Conservation (phyloP, 2,797 vertebrate genomes). For the Parauchenoglanis ngamensis region DNA sequence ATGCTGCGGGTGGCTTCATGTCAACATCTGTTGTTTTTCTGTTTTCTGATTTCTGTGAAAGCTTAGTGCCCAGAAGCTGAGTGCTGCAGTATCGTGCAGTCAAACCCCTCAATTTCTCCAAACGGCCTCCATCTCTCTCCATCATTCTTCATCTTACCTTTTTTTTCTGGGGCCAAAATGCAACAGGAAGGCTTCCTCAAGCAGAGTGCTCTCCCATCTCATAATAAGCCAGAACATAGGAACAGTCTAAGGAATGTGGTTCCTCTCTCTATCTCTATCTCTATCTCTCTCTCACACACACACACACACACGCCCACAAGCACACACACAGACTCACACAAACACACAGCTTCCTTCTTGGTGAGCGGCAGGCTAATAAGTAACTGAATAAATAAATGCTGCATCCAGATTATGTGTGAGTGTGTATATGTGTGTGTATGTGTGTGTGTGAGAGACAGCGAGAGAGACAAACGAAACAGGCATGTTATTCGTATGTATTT, state of each 20-base stretch:
- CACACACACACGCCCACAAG: neutral
- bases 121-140: slow-evolving; percentile 3
- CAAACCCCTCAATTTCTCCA: slow-evolving; percentile 25
- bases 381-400: slow-evolving; percentile 28
- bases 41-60: slow-evolving; percentile 28
- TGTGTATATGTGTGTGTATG: neutral
- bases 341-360: neutral
- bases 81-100: slow-evolving; percentile 2
- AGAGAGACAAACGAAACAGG: neutral
- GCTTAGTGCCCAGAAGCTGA: slow-evolving; percentile 20
- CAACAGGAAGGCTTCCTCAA: slow-evolving; percentile 20
- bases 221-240: slow-evolving; percentile 17
- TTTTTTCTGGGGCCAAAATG: neutral
- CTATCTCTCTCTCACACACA: neutral
- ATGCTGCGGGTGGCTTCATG: neutral
- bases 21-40: slow-evolving; percentile 17
- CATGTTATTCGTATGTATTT: slow-evolving; percentile 38
- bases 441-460: neutral
- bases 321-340: neutral
- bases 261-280: neutral
- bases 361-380: slow-evolving; percentile 11
- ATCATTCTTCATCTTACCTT: neutral
- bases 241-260: neutral
- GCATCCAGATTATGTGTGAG: slow-evolving; percentile 3
- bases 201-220: neutral